These are phyloP conservation scores for Anseranas semipalmata DNA, from an alignment of 2,113 vertebrate species.

Conservation along the genomic window DNA sequence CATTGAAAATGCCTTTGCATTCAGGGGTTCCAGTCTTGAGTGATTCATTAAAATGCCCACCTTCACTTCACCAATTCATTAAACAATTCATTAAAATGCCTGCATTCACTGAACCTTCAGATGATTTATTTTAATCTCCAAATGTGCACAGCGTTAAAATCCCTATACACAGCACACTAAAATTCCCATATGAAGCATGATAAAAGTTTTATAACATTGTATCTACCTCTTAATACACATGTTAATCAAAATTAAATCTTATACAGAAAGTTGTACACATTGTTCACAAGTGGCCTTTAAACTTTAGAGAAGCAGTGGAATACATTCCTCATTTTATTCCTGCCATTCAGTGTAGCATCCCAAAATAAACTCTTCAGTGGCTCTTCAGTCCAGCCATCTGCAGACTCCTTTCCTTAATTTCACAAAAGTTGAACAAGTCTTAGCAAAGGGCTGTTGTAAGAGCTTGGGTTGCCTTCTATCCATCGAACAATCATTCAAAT, in stretches of 20 bases:
- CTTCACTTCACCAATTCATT: constrained; percentile 5
- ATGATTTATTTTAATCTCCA: constrained; percentile 13
- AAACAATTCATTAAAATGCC: constrained; percentile 12
- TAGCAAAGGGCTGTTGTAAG: background rate
- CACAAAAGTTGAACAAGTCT: background rate
- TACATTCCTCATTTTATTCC: background rate
- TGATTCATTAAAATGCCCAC: constrained; percentile 19
- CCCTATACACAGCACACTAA: background rate
- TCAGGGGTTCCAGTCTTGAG: background rate
- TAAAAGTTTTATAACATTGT: background rate
- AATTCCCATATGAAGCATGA: background rate
- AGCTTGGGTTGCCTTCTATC: background rate
- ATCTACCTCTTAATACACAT: background rate
- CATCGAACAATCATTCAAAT: background rate
- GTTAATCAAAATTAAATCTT: background rate
- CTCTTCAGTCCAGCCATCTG: background rate
- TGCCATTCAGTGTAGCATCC: background rate
- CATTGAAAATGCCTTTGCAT: background rate
- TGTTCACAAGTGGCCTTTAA: background rate
- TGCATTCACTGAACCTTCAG: background rate
- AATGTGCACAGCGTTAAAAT: background rate
- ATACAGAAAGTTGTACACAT: background rate
- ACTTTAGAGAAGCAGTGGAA: background rate
- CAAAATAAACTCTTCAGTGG: background rate
- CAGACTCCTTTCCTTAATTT: background rate